Conservation (phyloP, 2,113 vertebrate species). For the Columba janthina region DNA sequence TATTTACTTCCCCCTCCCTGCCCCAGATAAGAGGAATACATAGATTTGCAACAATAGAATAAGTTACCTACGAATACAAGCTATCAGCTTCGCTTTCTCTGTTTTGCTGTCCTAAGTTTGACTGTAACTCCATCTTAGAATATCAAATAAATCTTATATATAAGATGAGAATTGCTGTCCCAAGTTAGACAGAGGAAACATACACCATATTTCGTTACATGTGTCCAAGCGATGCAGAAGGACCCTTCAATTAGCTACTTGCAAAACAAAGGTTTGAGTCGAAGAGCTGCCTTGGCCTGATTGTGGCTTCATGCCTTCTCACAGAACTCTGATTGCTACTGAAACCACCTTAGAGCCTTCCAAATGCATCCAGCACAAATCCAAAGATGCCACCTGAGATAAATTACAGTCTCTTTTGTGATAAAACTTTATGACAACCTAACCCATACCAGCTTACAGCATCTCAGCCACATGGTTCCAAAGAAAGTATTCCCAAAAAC, state of each 20-base stretch:
- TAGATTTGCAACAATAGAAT: neutral
- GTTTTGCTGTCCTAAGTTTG: neutral
- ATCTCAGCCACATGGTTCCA: neutral
- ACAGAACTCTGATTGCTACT: neutral
- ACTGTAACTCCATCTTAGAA: neutral
- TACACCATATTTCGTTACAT: rapidly evolving
- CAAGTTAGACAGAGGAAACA: neutral
- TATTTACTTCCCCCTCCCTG: neutral
- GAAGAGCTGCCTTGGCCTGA: neutral
- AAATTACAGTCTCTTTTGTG: neutral
- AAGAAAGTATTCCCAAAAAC: neutral
- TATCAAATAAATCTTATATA: neutral
- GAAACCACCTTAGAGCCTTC: neutral
- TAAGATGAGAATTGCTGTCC: neutral
- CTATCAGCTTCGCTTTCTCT: neutral
- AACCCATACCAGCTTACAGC: neutral
- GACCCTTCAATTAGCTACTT: neutral
- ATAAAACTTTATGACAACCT: neutral
- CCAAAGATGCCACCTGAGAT: neutral
- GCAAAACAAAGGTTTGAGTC: neutral
- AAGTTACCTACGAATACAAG: neutral
- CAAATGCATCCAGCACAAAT: neutral
- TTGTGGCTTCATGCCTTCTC: neutral
- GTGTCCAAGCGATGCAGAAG: neutral
- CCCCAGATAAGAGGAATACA: neutral